Evolutionary conservation across 2,888 invertebrate species (phyloP).

Genomic region (Resseliella maxima): DNA sequence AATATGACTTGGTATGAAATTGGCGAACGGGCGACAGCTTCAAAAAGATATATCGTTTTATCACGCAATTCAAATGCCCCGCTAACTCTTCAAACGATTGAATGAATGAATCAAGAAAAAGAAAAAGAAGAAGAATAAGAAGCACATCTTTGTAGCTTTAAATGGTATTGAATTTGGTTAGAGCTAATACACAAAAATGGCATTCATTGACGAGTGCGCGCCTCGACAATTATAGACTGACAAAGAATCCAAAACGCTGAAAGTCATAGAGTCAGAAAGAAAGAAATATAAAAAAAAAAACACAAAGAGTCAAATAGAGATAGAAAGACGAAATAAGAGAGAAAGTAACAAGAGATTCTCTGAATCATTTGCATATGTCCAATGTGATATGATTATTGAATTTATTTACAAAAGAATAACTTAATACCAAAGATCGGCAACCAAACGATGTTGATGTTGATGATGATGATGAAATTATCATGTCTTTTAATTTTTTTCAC

Average conservation of each 20-base stretch:
- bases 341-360: neutral
- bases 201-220: neutral
- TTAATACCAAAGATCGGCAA: neutral
- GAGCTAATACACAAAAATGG: neutral
- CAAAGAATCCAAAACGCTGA: too few species aligned
- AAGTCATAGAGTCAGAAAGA: too few species aligned
- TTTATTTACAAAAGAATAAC: neutral
- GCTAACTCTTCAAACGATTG: neutral
- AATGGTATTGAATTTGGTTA: neutral
- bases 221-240: too few species aligned
- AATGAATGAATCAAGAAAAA: neutral
- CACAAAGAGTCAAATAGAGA: too few species aligned
- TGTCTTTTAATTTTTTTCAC: neutral
- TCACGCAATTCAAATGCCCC: constrained; percentile 34
- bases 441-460: neutral
- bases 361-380: constrained; percentile 49
- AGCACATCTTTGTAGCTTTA: neutral
- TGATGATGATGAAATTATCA: constrained; percentile 20
- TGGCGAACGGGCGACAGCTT: constrained; percentile 41
- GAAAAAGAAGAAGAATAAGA: too few species aligned
- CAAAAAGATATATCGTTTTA: constrained; percentile 29
- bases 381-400: constrained; percentile 39
- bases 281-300: too few species aligned
- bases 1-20: neutral
- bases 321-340: too few species aligned